phyloP scores from a whole-genome alignment of 2,113 vertebrate species.

The Arenaria interpres region DNA sequence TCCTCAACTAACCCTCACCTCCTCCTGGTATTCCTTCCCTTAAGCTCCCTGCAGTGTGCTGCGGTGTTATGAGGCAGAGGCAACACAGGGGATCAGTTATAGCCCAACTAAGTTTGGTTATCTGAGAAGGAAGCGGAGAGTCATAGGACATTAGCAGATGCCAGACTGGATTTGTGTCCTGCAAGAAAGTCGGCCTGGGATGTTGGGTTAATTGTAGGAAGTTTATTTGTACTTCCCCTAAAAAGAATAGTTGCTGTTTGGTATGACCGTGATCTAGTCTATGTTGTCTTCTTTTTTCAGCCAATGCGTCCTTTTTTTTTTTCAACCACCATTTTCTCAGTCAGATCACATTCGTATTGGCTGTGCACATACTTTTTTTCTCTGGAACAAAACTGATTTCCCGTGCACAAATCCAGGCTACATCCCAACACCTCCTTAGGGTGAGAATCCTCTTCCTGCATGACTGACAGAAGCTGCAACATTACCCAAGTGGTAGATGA shows the following conservation, averaged over 20 bases:
- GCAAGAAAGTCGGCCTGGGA: background rate
- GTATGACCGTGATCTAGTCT: background rate
- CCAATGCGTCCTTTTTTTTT: background rate
- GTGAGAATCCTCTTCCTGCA: background rate
- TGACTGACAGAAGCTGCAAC: background rate
- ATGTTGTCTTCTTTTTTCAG: background rate
- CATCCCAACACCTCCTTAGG: background rate
- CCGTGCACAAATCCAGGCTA: background rate
- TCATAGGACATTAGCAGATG: background rate
- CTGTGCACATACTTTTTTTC: background rate
- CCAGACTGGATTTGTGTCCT: background rate
- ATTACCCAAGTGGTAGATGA: background rate
- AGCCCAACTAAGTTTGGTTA: background rate
- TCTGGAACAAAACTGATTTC: background rate
- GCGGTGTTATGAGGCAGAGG: background rate
- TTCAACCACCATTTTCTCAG: background rate
- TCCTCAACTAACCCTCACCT: background rate
- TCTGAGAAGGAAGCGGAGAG: background rate
- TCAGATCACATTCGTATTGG: fast-evolving
- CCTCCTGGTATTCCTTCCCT: background rate
- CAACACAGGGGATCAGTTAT: background rate
- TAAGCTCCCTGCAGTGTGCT: background rate
- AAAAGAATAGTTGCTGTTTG: background rate
- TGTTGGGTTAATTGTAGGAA: background rate
- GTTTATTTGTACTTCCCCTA: background rate